Percentiles rank a stretch among this genome's conserved stretches.
Conservation (phyloP, 2,888 invertebrate species). For the Furcula furcula region DNA sequence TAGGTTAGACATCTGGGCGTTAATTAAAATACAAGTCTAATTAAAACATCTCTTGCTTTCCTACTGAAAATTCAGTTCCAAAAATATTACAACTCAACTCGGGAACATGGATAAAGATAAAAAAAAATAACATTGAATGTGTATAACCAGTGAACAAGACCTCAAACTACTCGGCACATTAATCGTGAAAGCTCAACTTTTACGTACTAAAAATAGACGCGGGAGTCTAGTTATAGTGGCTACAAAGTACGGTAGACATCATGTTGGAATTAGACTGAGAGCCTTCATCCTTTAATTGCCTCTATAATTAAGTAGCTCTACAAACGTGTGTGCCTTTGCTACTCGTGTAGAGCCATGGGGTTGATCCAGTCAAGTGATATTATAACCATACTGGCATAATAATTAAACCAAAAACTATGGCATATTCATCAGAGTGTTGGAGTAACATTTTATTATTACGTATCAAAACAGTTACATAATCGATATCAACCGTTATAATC, state of each 20-base stretch:
- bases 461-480: slow-evolving; percentile 25
- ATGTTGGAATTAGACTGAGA: slow-evolving; percentile 37
- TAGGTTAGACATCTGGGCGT: no score
- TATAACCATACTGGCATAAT: slow-evolving; percentile 1
- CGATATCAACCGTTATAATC: slow-evolving; percentile 15
- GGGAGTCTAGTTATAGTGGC: slow-evolving; percentile 18
- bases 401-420: no score
- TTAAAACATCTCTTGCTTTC: no score
- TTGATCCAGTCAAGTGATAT: slow-evolving; percentile 7
- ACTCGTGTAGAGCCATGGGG: slow-evolving; percentile 9
- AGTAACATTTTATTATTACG: no score
- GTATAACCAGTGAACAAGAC: slow-evolving; percentile 6
- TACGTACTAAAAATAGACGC: slow-evolving; percentile 1
- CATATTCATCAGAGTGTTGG: no score
- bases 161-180: neutral
- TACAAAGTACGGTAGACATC: slow-evolving; percentile 25
- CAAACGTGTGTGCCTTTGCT: slow-evolving; percentile 29
- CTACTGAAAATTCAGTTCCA: no score
- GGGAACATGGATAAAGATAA: neutral
- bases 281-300: slow-evolving; percentile 48
- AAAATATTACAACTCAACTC: neutral
- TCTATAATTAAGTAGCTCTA: slow-evolving; percentile 59
- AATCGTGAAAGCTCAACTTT: neutral
- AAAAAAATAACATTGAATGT: neutral
- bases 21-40: no score